Conservation (phyloP, 92 coral and sea anemone genomes). For the Bergia puertoricense region DNA sequence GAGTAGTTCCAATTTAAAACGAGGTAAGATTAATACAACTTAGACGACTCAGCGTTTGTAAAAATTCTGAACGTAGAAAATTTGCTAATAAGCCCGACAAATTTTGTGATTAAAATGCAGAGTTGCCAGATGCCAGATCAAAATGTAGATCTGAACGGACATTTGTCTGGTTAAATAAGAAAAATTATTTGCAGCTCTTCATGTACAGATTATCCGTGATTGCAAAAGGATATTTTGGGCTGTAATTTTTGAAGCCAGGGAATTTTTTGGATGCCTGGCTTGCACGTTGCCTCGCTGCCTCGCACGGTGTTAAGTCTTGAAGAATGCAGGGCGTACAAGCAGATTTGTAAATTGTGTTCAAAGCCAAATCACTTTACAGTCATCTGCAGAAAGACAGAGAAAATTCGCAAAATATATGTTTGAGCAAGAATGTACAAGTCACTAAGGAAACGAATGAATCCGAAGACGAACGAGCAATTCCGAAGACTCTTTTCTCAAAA, state of each 20-base stretch:
- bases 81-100: not conserved
- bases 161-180: no score
- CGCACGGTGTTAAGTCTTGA: not conserved
- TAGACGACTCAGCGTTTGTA: not conserved
- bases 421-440: constrained; percentile 6
- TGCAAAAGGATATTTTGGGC: no score
- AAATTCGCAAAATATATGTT: not conserved
- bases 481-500: constrained; percentile 36
- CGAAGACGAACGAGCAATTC: constrained; percentile 9
- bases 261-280: no score
- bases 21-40: constrained; percentile 31
- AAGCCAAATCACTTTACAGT: constrained; percentile 34
- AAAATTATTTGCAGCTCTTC: no score
- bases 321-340: constrained; percentile 30
- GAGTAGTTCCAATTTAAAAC: constrained; percentile 47
- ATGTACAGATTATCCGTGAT: no score
- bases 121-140: no score
- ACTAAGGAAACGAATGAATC: not conserved
- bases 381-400: constrained; percentile 28
- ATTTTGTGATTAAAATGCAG: no score
- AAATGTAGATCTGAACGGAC: no score
- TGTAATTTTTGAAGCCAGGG: no score
- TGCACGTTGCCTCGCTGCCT: no score
- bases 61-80: not conserved
- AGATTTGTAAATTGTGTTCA: constrained; percentile 30